Evolutionary conservation across 2,888 invertebrate species (phyloP).

Genomic region (Slavum lentiscoides): DNA sequence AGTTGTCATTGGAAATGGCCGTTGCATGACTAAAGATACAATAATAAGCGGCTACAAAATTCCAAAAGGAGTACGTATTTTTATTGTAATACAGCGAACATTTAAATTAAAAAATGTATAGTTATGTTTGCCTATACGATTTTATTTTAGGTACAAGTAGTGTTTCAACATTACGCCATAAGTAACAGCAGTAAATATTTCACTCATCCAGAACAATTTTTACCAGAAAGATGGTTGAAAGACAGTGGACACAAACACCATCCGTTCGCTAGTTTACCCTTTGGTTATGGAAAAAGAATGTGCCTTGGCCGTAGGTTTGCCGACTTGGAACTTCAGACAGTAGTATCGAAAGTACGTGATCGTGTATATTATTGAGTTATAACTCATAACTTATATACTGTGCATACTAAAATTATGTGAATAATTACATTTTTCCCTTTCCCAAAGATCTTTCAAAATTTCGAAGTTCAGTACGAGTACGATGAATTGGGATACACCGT

Average conservation of each 20-base stretch:
- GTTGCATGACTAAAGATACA: constrained; percentile 78
- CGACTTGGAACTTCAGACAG: constrained; percentile 84
- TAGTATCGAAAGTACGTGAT: constrained; percentile 71
- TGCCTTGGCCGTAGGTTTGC: constrained; percentile 85
- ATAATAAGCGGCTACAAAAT: constrained; percentile 80
- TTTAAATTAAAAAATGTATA: too few species aligned
- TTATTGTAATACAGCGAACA: too few species aligned
- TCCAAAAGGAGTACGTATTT: constrained; percentile 75
- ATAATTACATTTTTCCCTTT: constrained; percentile 24
- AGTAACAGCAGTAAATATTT: constrained; percentile 58
- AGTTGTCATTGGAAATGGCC: constrained; percentile 83
- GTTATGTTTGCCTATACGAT: background rate
- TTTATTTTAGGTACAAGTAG: constrained; percentile 68
- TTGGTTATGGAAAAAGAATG: constrained; percentile 81
- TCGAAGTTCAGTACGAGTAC: constrained; percentile 77
- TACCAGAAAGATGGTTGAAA: constrained; percentile 59
- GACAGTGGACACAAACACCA: constrained; percentile 62
- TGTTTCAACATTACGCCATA: constrained; percentile 71
- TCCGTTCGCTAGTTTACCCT: constrained; percentile 75
- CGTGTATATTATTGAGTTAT: background rate
- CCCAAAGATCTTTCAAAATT: constrained; percentile 71
- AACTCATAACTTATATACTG: background rate
- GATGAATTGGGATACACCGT: constrained; percentile 78
- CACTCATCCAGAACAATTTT: constrained; percentile 57
- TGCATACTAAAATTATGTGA: background rate